Evolutionary conservation across 1,140 invertebrate species (phyloP), one percentile per base, ranked within the genome.

Genomic region (Zaprionus kolodkinae): DNA sequence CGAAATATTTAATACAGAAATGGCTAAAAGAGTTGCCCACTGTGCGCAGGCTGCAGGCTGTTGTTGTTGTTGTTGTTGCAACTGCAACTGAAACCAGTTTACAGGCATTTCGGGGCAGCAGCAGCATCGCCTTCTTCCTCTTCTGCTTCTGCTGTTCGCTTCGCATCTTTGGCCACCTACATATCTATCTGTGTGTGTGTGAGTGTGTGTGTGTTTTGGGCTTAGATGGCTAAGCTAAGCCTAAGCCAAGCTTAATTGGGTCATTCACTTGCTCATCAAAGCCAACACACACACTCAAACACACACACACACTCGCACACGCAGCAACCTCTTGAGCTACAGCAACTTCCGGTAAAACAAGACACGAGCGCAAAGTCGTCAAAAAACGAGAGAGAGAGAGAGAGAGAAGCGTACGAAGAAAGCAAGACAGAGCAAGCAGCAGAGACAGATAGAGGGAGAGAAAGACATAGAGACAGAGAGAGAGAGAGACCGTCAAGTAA

Each of bases 1-100:
- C 84, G 84, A 88, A 88, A 89, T 88, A 89, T 89, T 88, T 88
- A 87, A 87, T 87, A 88, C 84, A 84, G 70, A 87, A 88, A 88
- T 83, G 79, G 52, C 75, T 67, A 71, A 82, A 62, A 70, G 62
- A 84, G 64, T 69, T 75, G 72, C 62, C 72, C 71, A 79, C n/a
- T 15, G 40, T 9, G 6, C 38, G 13, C 13, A 7, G 38, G 13
- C 13, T 13, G 38, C 78, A 85, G 57, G 61, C 62, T 62, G 25
- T n/a, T 30, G 21, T 30, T 57, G 9, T 25, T 67, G 45, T 57
- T 63, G 38, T 48, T 21, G 55, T 67, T 57, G 64, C 33, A 52
- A 50, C 35, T 75, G 72, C 72, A 71, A 64, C 68, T 64, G 68
- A 64, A 76, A 76, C 72, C 67, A 40, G 67, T 76, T 76, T 62